Conservation (phyloP, 2,888 invertebrate genomes). For the Ephialtes manifestator region DNA sequence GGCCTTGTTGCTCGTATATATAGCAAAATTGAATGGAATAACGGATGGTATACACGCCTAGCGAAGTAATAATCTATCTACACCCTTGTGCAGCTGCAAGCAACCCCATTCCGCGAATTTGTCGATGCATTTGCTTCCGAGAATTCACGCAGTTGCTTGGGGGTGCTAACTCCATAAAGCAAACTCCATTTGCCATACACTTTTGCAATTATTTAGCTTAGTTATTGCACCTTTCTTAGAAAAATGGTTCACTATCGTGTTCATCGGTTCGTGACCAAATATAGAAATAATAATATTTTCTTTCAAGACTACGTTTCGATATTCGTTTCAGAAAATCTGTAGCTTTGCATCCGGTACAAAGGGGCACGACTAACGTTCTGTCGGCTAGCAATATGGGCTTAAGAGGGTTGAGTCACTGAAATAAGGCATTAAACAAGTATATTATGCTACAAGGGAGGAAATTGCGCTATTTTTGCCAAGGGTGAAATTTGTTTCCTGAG, state of each 20-base stretch:
- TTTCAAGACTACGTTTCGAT: neutral
- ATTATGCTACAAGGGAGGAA: too few species aligned
- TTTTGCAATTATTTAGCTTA: constrained; percentile 5
- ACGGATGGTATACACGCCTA: constrained; percentile 63
- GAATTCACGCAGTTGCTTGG: constrained; percentile 34
- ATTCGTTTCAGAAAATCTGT: too few species aligned
- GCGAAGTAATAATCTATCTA: constrained; percentile 65
- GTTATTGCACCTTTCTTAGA: constrained; percentile 4
- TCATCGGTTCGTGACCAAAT: neutral
- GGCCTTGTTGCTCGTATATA: constrained; percentile 32
- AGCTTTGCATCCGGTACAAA: too few species aligned
- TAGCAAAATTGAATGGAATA: constrained; percentile 34
- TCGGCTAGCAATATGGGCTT: too few species aligned
- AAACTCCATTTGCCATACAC: neutral
- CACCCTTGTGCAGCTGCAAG: constrained; percentile 48
- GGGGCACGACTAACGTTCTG: too few species aligned
- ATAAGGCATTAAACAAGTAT: too few species aligned
- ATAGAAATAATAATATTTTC: neutral
- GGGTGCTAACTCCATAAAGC: neutral
- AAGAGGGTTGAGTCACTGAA: too few species aligned
- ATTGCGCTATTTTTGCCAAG: too few species aligned
- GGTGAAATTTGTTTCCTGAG: too few species aligned
- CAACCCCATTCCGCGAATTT: constrained; percentile 64
- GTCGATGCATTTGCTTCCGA: constrained; percentile 45
- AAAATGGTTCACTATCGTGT: neutral